Evolutionary conservation across 2,888 invertebrate species (phyloP), one percentile per base, ranked within the genome.

Genomic region (Eupeodes latifasciatus): DNA sequence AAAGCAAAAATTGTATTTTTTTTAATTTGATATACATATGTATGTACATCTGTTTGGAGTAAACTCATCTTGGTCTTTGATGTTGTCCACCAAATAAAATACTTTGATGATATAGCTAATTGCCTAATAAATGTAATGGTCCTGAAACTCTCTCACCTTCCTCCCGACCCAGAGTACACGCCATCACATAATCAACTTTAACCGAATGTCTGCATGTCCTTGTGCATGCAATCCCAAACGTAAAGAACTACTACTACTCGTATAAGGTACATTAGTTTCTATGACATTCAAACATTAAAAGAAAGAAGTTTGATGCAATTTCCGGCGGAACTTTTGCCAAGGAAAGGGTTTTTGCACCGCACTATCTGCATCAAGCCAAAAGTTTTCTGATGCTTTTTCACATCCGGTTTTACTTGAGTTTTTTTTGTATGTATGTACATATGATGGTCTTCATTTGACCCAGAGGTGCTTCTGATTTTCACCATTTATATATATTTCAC

Each of bases 291-390:
- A 27, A 47, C 9, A 40, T 40, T 59, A 19, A 57, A 76, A 59
- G 66, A 66, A 66, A 66, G 66, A 66, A 71, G 55, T 76, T 83
- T 75, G 51, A 80, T 80, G 76, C 76, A 80, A 87, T 87, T 87
- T 87, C 87, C 87, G 76, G 67, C 27, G 40, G 61, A 76, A 53
- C 66, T 79, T 81, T 64, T 53, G 51, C 47, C 62, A 36, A 71
- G 47, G 44, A 47, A 47, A 16, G 47, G 51, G 27, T 36, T 69
- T 57, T 14, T 51, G 40, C 53, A 69, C 16, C 36, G 34, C n/a
- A 51, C 11, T 67, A 36, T 40, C 5, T 40, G 9, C 40, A 40
- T 40, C 53, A 40, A 57, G 10, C 64, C 53, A 64, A 79, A 86
- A 83, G 76, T 80, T 77, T 72, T 83, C 72, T 67, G 72, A 57